Percentiles rank a stretch among this genome's conserved stretches.
Evolutionary conservation across 2,797 vertebrate genomes (phyloP).

Genomic region (Malacoctenus gilli): DNA sequence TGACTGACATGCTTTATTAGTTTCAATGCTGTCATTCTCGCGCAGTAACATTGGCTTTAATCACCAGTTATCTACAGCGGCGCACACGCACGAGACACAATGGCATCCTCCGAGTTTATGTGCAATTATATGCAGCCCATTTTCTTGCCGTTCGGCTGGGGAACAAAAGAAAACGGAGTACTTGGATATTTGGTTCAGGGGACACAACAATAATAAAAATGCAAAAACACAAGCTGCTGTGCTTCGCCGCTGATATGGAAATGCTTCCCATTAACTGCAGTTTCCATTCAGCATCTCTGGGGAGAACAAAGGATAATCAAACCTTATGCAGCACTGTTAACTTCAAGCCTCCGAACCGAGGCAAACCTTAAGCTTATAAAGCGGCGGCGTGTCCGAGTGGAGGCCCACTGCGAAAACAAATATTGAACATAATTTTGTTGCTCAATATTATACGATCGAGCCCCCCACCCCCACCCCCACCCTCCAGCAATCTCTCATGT

Average conservation of each 20-base stretch:
- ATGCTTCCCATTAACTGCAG: conserved; percentile 66
- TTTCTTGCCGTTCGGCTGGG: conserved; percentile 62
- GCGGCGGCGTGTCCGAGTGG: conserved; percentile 56
- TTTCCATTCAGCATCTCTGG: conserved; percentile 67
- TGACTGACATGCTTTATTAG: conserved; percentile 76
- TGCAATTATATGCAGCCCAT: conserved; percentile 71
- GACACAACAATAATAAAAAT: conserved; percentile 67
- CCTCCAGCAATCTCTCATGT: conserved; percentile 72
- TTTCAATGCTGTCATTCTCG: conserved; percentile 64
- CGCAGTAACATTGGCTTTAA: conserved; percentile 61
- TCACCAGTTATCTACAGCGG: conserved; percentile 71
- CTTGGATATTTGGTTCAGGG: conserved; percentile 67
- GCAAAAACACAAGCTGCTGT: conserved; percentile 69
- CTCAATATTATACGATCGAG: conserved; percentile 60
- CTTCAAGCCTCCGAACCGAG: conserved; percentile 53
- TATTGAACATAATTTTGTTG: conserved; percentile 67
- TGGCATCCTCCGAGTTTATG: conserved; percentile 63
- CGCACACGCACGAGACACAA: conserved; percentile 61
- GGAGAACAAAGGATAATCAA: conserved; percentile 74
- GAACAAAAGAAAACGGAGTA: conserved; percentile 71
- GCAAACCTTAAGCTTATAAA: conserved; percentile 63
- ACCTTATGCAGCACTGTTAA: conserved; percentile 52
- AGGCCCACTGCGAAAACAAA: conserved; percentile 63
- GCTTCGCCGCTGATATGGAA: conserved; percentile 73
- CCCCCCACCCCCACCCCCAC: too few relatives aligned